Percentiles rank a stretch among this genome's conserved stretches.
phyloP scores from a whole-genome alignment of 2,797 vertebrate genomes.

The Macroramphosus scolopax region DNA sequence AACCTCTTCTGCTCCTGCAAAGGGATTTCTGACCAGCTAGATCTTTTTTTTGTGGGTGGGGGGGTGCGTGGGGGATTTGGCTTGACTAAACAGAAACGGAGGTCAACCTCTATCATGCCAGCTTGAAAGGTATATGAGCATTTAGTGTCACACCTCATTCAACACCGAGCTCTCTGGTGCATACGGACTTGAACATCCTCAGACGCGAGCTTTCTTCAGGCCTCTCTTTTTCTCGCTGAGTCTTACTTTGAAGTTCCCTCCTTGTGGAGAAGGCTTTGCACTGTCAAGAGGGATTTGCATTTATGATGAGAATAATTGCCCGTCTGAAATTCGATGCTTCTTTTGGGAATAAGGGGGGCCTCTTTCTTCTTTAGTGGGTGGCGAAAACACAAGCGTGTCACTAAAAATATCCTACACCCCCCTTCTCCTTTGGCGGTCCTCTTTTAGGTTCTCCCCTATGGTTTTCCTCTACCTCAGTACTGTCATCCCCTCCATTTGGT shows the following conservation, averaged over 20 bases:
- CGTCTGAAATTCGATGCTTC: constrained; percentile 67
- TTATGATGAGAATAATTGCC: constrained; percentile 80
- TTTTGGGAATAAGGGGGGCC: constrained; percentile 25
- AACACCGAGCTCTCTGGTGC: constrained; percentile 30
- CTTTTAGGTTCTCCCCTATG: constrained; percentile 75
- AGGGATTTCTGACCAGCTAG: constrained; percentile 27
- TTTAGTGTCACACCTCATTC: constrained; percentile 54
- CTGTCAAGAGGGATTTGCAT: constrained; percentile 81
- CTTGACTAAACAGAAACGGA: constrained; percentile 38
- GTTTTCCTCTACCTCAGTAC: constrained; percentile 79
- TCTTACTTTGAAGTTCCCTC: constrained; percentile 76
- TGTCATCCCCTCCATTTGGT: constrained; percentile 76
- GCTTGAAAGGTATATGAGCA: constrained; percentile 34
- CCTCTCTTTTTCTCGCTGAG: constrained; percentile 51
- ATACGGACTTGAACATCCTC: constrained; percentile 34
- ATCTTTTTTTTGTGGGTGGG: neutral
- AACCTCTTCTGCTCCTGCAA: constrained; percentile 4
- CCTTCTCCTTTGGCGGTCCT: constrained; percentile 38
- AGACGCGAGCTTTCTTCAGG: constrained; percentile 58
- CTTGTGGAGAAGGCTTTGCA: constrained; percentile 68
- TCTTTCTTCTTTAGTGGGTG: constrained; percentile 46
- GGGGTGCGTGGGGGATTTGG: neutral
- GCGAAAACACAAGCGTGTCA: constrained; percentile 18
- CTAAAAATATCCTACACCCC: constrained; percentile 53
- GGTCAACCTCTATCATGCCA: constrained; percentile 16